Conservation (phyloP, 2,797 vertebrate genomes). For the Emys orbicularis region DNA sequence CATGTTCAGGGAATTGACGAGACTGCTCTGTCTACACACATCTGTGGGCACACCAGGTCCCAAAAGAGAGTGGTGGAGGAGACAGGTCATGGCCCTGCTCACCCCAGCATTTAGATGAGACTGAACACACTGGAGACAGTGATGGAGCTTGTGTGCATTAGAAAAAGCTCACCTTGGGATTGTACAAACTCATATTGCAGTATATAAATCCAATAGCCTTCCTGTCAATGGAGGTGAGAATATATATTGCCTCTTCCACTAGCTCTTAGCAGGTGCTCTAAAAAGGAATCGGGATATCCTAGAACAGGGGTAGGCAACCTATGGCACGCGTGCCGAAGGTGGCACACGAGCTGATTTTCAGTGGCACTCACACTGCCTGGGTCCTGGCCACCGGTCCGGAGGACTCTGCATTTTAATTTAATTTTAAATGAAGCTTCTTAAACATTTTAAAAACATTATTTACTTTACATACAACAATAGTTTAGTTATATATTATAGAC, state of each 20-base stretch:
- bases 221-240: neutral
- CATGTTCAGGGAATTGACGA: neutral
- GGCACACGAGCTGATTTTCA: too few species aligned
- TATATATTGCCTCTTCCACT: neutral
- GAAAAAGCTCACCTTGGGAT: neutral
- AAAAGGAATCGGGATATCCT: neutral
- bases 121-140: neutral
- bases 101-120: rapidly evolving
- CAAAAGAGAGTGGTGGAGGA: neutral
- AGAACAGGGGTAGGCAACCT: too few species aligned
- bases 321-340: too few species aligned
- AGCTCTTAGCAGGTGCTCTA: neutral
- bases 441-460: too few species aligned
- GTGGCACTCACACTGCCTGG: too few species aligned
- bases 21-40: neutral
- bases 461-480: too few species aligned
- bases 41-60: neutral
- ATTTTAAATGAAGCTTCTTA: too few species aligned
- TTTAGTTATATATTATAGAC: too few species aligned
- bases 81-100: neutral
- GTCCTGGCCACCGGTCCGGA: too few species aligned
- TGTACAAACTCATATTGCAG: neutral
- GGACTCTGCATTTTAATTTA: too few species aligned
- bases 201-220: neutral
- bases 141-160: neutral